A percentile compares a stretch with the other conserved stretches of the same genome.
phyloP scores from a whole-genome alignment of 2,113 vertebrate species.

The Upupa epops region DNA sequence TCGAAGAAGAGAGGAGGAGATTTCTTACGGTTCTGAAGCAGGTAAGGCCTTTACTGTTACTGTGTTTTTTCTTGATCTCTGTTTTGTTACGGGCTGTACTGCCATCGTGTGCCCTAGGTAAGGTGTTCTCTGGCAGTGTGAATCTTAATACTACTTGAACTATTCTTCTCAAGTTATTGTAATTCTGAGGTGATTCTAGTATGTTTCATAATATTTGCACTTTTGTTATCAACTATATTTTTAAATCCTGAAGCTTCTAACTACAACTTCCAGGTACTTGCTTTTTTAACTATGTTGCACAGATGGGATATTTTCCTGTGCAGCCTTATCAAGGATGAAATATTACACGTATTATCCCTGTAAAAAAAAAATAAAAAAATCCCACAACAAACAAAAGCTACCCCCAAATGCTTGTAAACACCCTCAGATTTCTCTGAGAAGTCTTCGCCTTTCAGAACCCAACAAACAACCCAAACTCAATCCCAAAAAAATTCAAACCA shows the following conservation, averaged over 20 bases:
- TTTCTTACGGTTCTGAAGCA: conserved; percentile 79
- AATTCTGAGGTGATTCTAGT: not conserved
- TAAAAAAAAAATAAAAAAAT: not conserved
- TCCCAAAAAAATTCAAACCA: not conserved
- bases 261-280: not conserved
- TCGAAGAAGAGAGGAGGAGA: conserved; percentile 79
- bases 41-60: conserved; percentile 62
- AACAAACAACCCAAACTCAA: too few species aligned
- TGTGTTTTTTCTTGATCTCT: not conserved
- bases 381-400: not conserved
- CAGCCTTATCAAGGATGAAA: not conserved
- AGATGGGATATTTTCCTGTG: not conserved
- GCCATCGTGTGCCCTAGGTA: not conserved
- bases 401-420: too few species aligned
- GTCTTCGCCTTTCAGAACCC: not conserved
- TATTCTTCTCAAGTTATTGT: not conserved
- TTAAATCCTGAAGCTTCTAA: not conserved
- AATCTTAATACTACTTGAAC: not conserved
- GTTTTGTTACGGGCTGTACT: not conserved
- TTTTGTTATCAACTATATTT: not conserved
- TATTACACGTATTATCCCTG: not conserved
- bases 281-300: not conserved
- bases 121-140: not conserved
- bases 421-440: not conserved
- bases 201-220: not conserved